Conservation (phyloP, 2,888 invertebrate genomes). For the Caenorhabditis imperialis region DNA sequence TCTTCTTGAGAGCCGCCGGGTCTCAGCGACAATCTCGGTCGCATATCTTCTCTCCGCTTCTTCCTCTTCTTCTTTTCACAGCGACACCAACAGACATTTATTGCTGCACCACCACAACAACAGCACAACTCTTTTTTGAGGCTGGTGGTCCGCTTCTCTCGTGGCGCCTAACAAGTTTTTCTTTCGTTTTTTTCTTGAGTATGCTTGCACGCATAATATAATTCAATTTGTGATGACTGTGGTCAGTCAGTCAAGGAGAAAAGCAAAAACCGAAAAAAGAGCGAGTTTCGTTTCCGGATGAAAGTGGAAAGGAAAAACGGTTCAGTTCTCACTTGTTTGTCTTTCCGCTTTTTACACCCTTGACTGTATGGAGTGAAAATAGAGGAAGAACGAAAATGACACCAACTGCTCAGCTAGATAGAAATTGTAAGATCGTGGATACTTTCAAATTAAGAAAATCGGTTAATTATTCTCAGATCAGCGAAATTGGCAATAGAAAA, state of each 20-base stretch:
- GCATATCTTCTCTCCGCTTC: constrained; percentile 41
- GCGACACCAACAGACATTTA: constrained; percentile 43
- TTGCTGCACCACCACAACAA: constrained; percentile 28
- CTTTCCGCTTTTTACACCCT: constrained; percentile 41
- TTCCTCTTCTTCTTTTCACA: constrained; percentile 33
- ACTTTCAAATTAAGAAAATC: too few relatives aligned
- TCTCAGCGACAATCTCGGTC: constrained; percentile 49
- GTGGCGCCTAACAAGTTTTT: constrained; percentile 44
- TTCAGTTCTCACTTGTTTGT: constrained; percentile 34
- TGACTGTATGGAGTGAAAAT: constrained; percentile 6
- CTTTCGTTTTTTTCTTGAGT: constrained; percentile 28
- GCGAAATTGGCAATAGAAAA: too few relatives aligned
- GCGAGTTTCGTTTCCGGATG: background rate
- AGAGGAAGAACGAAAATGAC: constrained; percentile 11
- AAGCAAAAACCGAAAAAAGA: constrained; percentile 17
- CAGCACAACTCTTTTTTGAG: constrained; percentile 41
- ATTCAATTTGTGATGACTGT: constrained; percentile 14
- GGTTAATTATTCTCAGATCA: too few relatives aligned
- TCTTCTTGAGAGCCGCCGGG: constrained; percentile 5
- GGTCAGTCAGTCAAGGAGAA: constrained; percentile 11
- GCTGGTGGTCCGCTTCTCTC: constrained; percentile 17
- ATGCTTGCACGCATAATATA: constrained; percentile 45
- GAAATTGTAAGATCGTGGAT: too few relatives aligned
- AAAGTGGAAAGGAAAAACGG: constrained; percentile 8
- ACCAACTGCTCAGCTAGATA: too few relatives aligned